Evolutionary conservation across 2,113 vertebrate species (phyloP).

Genomic region (human): GRCh38 chr2:214962001-214962500

Average conservation of each 20-base stretch:
- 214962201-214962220: background rate
- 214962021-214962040: background rate
- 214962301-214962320: background rate
- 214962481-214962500: background rate
- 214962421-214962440: background rate
- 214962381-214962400: background rate
- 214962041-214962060: background rate
- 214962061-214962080: constrained; percentile 3
- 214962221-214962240: constrained; percentile 30
- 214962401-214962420: background rate
- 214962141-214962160: constrained; percentile 54
- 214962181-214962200: background rate
- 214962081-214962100: constrained; percentile 9
- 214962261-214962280: background rate
- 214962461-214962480: background rate
- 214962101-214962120: constrained; percentile 30
- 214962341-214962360: background rate
- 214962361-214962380: background rate
- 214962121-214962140: constrained; percentile 36
- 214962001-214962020: background rate
- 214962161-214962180: background rate
- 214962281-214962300: background rate
- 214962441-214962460: background rate
- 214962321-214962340: background rate
- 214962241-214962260: background rate